Base-by-base conservation (phyloP, 1,140 invertebrate genomes). In the Drosophila leontia region DNA sequence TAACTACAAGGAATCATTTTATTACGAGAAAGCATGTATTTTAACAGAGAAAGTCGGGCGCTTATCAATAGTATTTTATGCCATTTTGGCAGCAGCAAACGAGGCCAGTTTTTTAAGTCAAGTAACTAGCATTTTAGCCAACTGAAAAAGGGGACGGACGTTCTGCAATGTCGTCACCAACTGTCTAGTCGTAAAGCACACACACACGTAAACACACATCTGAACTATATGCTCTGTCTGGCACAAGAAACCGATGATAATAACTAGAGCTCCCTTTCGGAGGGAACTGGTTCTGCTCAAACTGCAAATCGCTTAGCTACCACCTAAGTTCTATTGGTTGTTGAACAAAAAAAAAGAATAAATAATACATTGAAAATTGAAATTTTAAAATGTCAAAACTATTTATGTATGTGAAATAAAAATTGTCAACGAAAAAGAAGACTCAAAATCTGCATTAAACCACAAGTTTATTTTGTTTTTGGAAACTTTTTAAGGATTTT, bases 401-500 rank as follows among this genome's bases (percentile, higher is more conserved):
- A 88, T 87, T 87, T 87, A 87, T 87, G 82, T 80, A 87, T 87
- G 85, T 87, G 85, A 90, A 87, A 87, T 80, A 87, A 88, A 88
- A 60, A 59, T 51, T 75, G 77, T 87, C 68, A 64, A 51, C 61
- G 47, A 80, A 80, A 68, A 60, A 19, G 9, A 45, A 8, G 13
- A 17, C 53, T 55, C 19, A 13, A 55, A 55, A 55, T 55, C 8
- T 55, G 53, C 13, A 39, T 55, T 35, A 35, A 8, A n/a, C 29
- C 29, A 29, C 12, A 7, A 29, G 12, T 6, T 62, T 17, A 17
- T 55, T 55, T 57, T 44, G 11, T 41, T 26, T 1, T 19, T 12
- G 17, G 17, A 34, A 29, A 15, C 4, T 35, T 12, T 41, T 42
- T 4, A 8, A 8, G 34, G 8, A 23, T 23, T 23, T 23, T 23